Conservation (phyloP, 1,140 invertebrate species). For the Nymphalis io region DNA sequence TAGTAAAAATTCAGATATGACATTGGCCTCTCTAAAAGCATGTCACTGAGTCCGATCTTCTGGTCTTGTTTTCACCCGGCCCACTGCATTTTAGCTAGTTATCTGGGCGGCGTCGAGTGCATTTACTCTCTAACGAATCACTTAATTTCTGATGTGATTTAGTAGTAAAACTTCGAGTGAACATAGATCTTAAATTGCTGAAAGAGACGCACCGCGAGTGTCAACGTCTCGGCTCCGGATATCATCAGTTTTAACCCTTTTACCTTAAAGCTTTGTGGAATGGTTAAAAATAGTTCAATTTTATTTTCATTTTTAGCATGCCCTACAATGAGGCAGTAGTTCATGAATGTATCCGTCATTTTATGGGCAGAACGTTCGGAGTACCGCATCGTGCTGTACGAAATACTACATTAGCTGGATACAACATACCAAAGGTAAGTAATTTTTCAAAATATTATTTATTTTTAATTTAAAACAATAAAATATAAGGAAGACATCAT, state of each 20-base stretch:
- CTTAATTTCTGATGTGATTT: too few relatives aligned
- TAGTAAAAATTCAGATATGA: too few relatives aligned
- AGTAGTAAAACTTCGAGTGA: too few relatives aligned
- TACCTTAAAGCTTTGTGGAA: too few relatives aligned
- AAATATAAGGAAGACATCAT: neutral
- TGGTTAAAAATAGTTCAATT: neutral
- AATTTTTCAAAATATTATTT: neutral
- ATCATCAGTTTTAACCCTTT: too few relatives aligned
- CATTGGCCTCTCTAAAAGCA: too few relatives aligned
- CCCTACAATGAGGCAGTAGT: constrained; percentile 90
- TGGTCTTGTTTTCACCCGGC: too few relatives aligned
- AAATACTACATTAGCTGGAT: constrained; percentile 86
- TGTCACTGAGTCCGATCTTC: too few relatives aligned
- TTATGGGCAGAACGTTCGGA: constrained; percentile 88
- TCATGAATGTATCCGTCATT: constrained; percentile 88
- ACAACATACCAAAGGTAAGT: constrained; percentile 87
- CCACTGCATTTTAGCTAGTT: neutral
- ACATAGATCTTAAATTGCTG: too few relatives aligned
- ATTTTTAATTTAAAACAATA: neutral
- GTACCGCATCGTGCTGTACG: constrained; percentile 88
- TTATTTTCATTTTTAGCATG: constrained; percentile 81
- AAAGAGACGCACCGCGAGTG: too few relatives aligned
- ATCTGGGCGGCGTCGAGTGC: neutral
- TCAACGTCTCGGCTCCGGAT: too few relatives aligned
- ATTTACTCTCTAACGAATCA: too few relatives aligned